Base-by-base conservation (phyloP, 1,140 invertebrate species). In the Thaumatotibia leucotreta region DNA sequence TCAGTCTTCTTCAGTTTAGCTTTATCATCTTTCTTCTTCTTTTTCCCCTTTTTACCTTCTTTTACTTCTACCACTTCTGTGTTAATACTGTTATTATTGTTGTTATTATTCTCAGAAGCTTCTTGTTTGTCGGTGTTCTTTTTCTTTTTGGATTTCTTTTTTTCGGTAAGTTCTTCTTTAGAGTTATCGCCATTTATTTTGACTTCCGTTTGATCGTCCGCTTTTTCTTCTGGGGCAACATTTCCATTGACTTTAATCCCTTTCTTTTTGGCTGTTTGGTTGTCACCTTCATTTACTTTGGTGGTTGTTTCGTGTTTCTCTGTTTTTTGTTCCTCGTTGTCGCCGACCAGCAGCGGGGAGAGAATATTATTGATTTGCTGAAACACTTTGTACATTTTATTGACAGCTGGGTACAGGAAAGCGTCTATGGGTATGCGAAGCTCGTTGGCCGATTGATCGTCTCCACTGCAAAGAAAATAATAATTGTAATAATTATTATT, bases 351-450 rank as follows among this genome's bases (percentile, higher is more conserved):
- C 4, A 80, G 50, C 0, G 83, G 82, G 0, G 70, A 69, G 10
- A 86, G 73, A 0, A 80, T 77, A 63, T 77, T 78, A 0, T 72
- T 67, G 11, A 87, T 74, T 8, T 78, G 75, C 27, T 84, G 75
- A 0, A 86, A 71, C 0, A 79, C 79, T 70, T 84, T 83, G 27
- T 75, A 75, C 14, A 84, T 71, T 73, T 84, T 86, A 11, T 75
- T 78, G 0, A 73, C 65, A 0, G 68, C 61, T 0, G 77, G 77
- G 5, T 72, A 74, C 4, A 68, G 31, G 11, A 68, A 65, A 0
- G 72, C 64, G 10, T 79, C 79, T 14, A 39, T 66, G 10, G 73
- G 58, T n/a, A 72, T 66, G 20, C 75, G 66, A 27, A 75, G 74
- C 4, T 76, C 58, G 20, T 27, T 32, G 9, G 33, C 9, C 4